A percentile compares a stretch with the other conserved stretches of the same genome.
These are phyloP conservation scores for Callorhinus ursinus DNA, from an alignment of 2,113 vertebrate species.

Conservation along the genomic window DNA sequence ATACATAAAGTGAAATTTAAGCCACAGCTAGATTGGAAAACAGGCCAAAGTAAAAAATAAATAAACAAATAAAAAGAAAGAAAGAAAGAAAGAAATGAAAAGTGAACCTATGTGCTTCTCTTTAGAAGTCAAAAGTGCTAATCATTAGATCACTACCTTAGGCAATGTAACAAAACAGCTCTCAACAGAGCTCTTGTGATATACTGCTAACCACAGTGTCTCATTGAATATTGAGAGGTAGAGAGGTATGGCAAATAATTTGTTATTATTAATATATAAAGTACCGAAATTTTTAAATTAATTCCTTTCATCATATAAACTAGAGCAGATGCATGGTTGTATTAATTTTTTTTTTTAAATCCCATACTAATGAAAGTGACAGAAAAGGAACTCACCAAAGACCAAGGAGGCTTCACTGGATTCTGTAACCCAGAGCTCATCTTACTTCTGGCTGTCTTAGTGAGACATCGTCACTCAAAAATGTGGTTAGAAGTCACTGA, in stretches of 20 bases:
- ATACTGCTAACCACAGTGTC: background rate
- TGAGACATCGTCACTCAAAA: background rate
- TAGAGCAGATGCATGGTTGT: background rate
- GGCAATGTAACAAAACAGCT: background rate
- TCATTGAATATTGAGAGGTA: background rate
- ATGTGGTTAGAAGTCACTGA: background rate
- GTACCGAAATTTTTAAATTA: background rate
- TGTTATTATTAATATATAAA: background rate
- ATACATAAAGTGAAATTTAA: conserved; percentile 28
- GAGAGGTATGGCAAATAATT: background rate
- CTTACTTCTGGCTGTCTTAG: background rate
- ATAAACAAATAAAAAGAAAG: background rate
- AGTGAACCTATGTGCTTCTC: background rate
- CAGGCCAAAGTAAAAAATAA: background rate
- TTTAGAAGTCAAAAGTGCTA: background rate
- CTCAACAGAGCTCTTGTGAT: background rate
- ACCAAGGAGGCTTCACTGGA: background rate
- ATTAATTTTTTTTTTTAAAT: background rate
- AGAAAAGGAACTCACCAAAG: background rate
- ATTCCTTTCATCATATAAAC: background rate
- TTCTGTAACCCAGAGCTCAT: background rate
- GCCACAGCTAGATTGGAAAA: background rate
- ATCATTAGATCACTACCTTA: background rate
- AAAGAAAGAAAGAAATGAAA: conserved; percentile 15
- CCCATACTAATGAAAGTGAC: background rate